A percentile compares a stretch with the other conserved stretches of the same genome.
Evolutionary conservation across 2,797 vertebrate genomes (phyloP).

Genomic region (Dipus sagitta): DNA sequence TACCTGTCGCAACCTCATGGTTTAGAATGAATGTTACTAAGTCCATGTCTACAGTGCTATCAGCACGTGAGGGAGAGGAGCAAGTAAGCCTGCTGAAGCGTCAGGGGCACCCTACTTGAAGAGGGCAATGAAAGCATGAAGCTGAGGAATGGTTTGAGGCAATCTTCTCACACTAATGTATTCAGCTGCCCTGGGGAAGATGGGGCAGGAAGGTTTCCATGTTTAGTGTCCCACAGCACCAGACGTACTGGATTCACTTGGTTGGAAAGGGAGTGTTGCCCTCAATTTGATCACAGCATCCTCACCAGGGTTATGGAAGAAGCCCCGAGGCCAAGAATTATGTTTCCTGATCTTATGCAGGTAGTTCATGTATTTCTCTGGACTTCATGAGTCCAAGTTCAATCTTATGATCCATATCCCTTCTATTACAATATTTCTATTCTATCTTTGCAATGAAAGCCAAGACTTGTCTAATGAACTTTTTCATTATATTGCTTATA

Average conservation of each 20-base stretch:
- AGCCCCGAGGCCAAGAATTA: neutral
- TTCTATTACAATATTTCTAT: neutral
- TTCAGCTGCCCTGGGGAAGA: neutral
- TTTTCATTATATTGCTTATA: neutral
- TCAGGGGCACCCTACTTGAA: neutral
- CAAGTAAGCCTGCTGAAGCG: neutral
- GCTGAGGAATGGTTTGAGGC: neutral
- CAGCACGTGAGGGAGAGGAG: neutral
- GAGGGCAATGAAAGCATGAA: neutral
- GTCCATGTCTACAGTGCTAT: neutral
- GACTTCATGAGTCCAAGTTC: neutral
- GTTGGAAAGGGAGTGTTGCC: neutral
- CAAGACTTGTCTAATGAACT: neutral
- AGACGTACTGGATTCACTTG: constrained; percentile 30
- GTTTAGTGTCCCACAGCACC: neutral
- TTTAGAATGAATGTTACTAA: constrained; percentile 4
- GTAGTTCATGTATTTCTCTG: neutral
- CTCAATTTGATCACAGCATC: neutral
- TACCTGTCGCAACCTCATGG: neutral
- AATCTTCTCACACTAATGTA: neutral
- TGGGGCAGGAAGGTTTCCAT: constrained; percentile 11
- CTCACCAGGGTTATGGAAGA: neutral
- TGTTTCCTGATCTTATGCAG: neutral
- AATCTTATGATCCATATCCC: neutral
- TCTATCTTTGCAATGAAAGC: neutral